phyloP scores from a whole-genome alignment of 2,797 vertebrate species.

The Manis pentadactyla region DNA sequence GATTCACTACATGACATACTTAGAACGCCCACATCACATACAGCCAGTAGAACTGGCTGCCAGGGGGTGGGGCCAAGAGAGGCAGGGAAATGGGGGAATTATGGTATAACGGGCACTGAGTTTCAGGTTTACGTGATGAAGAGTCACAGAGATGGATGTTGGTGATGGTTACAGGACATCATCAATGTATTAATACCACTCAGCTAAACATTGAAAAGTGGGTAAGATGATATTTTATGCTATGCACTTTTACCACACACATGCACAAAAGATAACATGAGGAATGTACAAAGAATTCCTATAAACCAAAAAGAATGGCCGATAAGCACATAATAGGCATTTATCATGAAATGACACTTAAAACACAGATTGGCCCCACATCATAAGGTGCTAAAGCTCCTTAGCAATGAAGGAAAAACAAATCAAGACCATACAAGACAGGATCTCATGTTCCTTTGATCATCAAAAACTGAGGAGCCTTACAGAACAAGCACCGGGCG shows the following conservation, averaged over 20 bases:
- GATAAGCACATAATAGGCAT: neutral
- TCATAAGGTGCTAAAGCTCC: neutral
- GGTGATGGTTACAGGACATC: neutral
- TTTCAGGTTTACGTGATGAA: neutral
- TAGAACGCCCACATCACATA: neutral
- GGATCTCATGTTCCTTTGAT: neutral
- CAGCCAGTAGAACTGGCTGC: neutral
- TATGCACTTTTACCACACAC: neutral
- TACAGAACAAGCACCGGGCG: neutral
- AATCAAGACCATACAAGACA: neutral
- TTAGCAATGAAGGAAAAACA: neutral
- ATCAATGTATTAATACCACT: neutral
- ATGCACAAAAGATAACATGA: neutral
- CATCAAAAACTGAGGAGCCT: neutral
- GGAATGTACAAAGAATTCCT: neutral
- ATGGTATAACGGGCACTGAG: neutral
- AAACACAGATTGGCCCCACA: neutral
- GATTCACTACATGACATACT: neutral
- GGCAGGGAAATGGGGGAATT: neutral
- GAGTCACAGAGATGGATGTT: neutral
- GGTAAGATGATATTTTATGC: neutral
- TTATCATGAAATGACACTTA: neutral
- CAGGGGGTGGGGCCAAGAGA: neutral
- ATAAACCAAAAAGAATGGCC: neutral
- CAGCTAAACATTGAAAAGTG: neutral